Base-by-base conservation (phyloP, 1,140 invertebrate species). In the Trachelipus rathkii region DNA sequence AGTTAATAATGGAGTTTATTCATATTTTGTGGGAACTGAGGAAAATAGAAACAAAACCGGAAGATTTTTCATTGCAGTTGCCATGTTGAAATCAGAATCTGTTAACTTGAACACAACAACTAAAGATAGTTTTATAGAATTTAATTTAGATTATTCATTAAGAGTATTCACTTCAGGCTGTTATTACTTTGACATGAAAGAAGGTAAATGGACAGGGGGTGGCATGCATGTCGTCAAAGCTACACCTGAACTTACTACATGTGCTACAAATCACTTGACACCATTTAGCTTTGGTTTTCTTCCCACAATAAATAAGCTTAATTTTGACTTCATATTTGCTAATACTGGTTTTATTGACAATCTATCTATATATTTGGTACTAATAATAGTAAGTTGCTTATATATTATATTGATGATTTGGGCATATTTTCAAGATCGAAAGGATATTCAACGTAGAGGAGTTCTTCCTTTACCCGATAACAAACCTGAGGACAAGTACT, bases 241-340 rank as follows among this genome's bases (percentile, higher is more conserved):
- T 9, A 11, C 44, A 10, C 45, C 76, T 44, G 45, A 69, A 43
- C 21, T 60, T 10, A 77, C 87, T 0, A 84, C 85, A 45, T 88
- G 87, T 79, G 79, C 84, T 53, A 87, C 86, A 79, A 85, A 83
- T 72, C 87, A 88, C 81, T 82, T 88, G 82, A 88, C 87, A 10
- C 85, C 85, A 13, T 88, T 88, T 82, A 87, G 86, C 10, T 84
- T 85, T 24, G 87, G 87, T 77, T 87, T 87, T 73, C 86, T 86
- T 70, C 85, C 87, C 0, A 84, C 85, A 21, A 86, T 87, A 0
- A 88, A 88, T 80, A 87, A 87, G 7, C 86, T 88, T 44, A 86
- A 88, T 81, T 88, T 88, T 81, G 83, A 79, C 66, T 88, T 87
- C 72, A 86, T 88, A 0, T 88, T 87, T 84, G 84, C 84, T n/a